These are phyloP conservation scores for Drosophila bocqueti DNA, from an alignment of 1,140 invertebrate species.

Conservation along the genomic window DNA sequence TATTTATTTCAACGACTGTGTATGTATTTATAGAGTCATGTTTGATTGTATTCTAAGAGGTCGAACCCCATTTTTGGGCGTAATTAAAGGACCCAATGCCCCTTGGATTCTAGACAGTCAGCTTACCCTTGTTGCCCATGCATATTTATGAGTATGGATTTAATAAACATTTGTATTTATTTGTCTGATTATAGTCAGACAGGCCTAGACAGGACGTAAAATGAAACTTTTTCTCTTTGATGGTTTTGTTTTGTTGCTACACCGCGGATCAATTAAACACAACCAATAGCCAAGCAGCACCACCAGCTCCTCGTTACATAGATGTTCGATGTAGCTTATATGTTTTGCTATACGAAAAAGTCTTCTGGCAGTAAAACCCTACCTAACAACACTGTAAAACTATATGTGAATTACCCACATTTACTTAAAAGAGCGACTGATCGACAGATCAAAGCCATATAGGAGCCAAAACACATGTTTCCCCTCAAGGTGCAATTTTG, in stretches of 20 bases:
- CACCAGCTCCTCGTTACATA: not conserved
- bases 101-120: conserved; percentile 10
- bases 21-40: conserved; percentile 27
- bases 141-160: conserved; percentile 84
- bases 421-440: not conserved
- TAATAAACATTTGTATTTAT: conserved; percentile 66
- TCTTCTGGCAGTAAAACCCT: not conserved
- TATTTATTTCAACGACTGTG: conserved; percentile 40
- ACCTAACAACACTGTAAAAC: not conserved
- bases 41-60: conserved; percentile 36
- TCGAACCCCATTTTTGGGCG: conserved; percentile 21
- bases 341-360: not conserved
- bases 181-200: conserved; percentile 22
- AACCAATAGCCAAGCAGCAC: not conserved
- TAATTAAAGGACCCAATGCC: conserved; percentile 61
- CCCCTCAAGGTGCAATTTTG: conserved; percentile 28
- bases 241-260: conserved; percentile 15
- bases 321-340: not conserved
- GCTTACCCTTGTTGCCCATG: conserved; percentile 36
- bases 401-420: not conserved
- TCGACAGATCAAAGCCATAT: conserved; percentile 32
- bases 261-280: not conserved
- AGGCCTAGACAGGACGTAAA: not conserved
- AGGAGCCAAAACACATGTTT: conserved; percentile 63
- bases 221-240: not conserved